Conservation (phyloP, 2,113 vertebrate genomes). For the Cygnus atratus region DNA sequence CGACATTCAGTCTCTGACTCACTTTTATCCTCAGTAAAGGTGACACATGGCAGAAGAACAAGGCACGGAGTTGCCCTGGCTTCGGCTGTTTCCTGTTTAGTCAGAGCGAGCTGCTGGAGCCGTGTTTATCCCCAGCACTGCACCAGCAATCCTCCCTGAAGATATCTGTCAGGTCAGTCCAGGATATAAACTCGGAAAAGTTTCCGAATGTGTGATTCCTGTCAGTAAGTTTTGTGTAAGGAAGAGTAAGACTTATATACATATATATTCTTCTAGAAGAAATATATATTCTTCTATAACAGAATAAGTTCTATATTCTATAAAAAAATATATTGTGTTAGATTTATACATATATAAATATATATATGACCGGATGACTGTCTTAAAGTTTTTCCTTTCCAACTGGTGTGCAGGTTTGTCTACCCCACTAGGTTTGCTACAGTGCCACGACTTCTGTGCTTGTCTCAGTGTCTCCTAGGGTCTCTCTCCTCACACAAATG, state of each 20-base stretch:
- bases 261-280: no score
- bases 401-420: neutral
- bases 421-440: neutral
- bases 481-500: neutral
- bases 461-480: neutral
- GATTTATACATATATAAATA: no score
- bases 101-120: slow-evolving; percentile 2
- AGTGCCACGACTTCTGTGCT: neutral
- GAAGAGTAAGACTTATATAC: no score
- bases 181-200: neutral
- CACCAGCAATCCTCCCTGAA: neutral
- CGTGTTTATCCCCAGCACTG: neutral
- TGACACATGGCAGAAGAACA: slow-evolving; percentile 19
- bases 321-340: no score
- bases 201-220: neutral
- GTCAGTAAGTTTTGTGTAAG: neutral
- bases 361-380: neutral
- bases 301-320: no score
- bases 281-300: no score
- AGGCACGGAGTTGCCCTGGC: neutral
- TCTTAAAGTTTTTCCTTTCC: neutral
- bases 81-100: slow-evolving; percentile 24
- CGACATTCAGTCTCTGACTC: slow-evolving; percentile 27
- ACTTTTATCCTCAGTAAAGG: neutral
- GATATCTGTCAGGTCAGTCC: neutral